phyloP scores from a whole-genome alignment of 1,140 invertebrate species.

The Probaryconus sp. region DNA sequence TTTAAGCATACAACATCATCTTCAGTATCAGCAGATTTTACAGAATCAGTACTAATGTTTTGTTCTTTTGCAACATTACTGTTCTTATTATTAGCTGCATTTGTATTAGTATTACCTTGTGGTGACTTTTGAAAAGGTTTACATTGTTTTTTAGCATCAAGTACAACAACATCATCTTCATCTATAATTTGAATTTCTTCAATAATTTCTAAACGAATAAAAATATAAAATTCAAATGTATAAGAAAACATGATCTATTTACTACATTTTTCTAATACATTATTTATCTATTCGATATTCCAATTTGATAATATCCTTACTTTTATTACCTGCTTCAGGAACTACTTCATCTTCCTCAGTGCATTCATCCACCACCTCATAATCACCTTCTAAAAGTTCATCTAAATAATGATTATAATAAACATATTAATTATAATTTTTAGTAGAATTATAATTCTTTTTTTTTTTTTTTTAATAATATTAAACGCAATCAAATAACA shows the following conservation, averaged over 20 bases:
- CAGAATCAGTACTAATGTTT: too few species aligned
- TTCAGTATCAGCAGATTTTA: slow-evolving; percentile 22
- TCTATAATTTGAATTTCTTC: slow-evolving; percentile 66
- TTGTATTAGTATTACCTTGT: background rate
- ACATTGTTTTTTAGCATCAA: slow-evolving; percentile 15
- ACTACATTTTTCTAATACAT: too few species aligned
- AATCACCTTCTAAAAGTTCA: slow-evolving; percentile 42
- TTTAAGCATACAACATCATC: slow-evolving; percentile 40
- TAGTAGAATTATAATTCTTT: too few species aligned
- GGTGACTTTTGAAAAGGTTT: slow-evolving; percentile 14
- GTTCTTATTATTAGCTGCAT: slow-evolving; percentile 58
- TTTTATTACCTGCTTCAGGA: background rate
- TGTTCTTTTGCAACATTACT: slow-evolving; percentile 59
- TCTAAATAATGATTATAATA: slow-evolving; percentile 23
- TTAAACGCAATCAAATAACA: too few species aligned
- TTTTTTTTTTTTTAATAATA: too few species aligned
- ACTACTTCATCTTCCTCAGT: slow-evolving; percentile 26
- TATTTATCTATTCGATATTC: background rate
- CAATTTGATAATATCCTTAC: background rate
- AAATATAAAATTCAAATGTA: slow-evolving; percentile 1
- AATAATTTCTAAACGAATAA: slow-evolving; percentile 41
- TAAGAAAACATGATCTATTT: background rate
- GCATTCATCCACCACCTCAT: slow-evolving; percentile 41
- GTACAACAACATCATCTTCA: slow-evolving; percentile 60
- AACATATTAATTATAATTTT: too few species aligned